Evolutionary conservation across 2,888 invertebrate species (phyloP).

Genomic region (Linyphia triangularis): DNA sequence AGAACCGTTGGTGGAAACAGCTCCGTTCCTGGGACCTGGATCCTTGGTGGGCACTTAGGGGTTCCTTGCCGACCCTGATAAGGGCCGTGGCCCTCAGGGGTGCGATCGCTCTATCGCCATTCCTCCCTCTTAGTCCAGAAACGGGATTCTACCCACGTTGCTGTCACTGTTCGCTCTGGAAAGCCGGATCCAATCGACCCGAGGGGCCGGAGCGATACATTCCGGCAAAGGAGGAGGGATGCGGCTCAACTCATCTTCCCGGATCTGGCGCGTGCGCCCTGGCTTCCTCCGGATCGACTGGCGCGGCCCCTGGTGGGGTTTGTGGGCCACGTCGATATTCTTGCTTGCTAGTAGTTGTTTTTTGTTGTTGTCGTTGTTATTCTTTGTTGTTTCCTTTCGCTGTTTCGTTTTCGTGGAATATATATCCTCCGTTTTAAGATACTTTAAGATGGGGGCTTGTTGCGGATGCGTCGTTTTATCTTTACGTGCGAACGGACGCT

Average conservation of each 20-base stretch:
- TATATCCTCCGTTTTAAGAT: neutral
- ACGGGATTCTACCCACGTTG: conserved; percentile 31
- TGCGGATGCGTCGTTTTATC: neutral
- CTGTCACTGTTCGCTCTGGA: conserved; percentile 4
- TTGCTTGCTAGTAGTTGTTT: neutral
- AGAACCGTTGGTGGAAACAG: neutral
- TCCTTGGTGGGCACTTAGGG: neutral
- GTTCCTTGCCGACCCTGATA: neutral
- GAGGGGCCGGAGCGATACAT: conserved; percentile 62
- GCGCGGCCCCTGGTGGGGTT: conserved; percentile 34
- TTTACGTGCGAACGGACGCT: neutral
- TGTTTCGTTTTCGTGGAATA: too few species aligned
- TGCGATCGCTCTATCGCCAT: neutral
- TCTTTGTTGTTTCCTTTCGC: neutral
- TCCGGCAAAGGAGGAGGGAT: conserved; percentile 51
- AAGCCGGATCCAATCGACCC: conserved; percentile 52
- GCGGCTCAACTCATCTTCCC: conserved; percentile 30
- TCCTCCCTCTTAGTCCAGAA: neutral
- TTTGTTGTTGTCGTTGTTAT: neutral
- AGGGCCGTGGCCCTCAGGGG: neutral
- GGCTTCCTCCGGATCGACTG: neutral
- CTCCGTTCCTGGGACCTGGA: neutral
- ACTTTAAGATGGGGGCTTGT: neutral
- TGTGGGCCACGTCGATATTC: neutral
- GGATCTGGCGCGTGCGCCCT: conserved; percentile 42